These are phyloP conservation scores for Lineus longissimus DNA, from an alignment of 1,140 invertebrate species.

Conservation along the genomic window DNA sequence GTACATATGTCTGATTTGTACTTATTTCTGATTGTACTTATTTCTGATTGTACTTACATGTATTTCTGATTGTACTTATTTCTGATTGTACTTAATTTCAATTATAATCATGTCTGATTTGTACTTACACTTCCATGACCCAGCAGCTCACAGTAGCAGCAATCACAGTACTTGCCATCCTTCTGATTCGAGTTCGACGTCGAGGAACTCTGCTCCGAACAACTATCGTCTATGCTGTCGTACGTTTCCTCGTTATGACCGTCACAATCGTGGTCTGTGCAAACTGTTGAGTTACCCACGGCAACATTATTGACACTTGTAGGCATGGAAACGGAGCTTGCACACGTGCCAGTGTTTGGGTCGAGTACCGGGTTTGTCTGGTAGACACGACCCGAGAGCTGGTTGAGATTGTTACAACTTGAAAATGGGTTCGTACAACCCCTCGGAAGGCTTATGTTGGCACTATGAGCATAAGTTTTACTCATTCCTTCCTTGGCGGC, in stretches of 20 bases:
- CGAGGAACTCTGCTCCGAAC: slow-evolving; percentile 58
- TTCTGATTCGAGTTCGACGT: slow-evolving; percentile 55
- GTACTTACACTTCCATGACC: slow-evolving; percentile 63
- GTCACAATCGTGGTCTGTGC: slow-evolving; percentile 44
- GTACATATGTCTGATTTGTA: no score
- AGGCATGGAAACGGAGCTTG: slow-evolving; percentile 28
- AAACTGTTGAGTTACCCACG: slow-evolving; percentile 39
- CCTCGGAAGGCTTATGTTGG: no score
- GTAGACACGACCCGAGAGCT: no score
- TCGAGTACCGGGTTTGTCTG: no score
- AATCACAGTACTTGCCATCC: slow-evolving; percentile 66
- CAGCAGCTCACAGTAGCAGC: slow-evolving; percentile 72
- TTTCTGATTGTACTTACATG: no score
- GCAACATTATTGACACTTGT: slow-evolving; percentile 41
- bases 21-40: no score
- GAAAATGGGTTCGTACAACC: no score
- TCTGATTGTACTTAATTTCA: not conserved
- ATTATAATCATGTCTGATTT: not conserved
- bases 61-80: not conserved
- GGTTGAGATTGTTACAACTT: no score
- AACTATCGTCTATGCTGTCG: slow-evolving; percentile 54
- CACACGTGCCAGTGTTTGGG: slow-evolving; percentile 18
- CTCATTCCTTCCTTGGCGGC: no score
- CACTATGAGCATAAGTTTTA: no score
- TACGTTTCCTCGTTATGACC: slow-evolving; percentile 41